Percentiles rank a stretch among this genome's conserved stretches.
These are phyloP conservation scores for Chaenodraco wilsoni DNA, from an alignment of 2,797 vertebrate genomes.

Conservation along the genomic window DNA sequence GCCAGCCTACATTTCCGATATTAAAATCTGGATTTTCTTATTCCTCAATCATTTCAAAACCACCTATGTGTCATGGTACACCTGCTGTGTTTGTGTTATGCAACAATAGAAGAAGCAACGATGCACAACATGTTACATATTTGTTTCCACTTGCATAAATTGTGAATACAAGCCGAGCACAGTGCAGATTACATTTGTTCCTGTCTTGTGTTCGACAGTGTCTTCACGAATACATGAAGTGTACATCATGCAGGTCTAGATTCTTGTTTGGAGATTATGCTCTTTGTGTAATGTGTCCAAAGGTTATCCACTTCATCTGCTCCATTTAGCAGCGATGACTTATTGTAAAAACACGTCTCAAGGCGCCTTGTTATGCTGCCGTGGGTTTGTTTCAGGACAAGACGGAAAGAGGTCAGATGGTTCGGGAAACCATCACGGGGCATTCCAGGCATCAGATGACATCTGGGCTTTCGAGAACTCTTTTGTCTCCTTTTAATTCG, in stretches of 20 bases:
- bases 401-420: conserved; percentile 35
- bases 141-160: conserved; percentile 20
- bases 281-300: background rate
- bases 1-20: too few relatives aligned
- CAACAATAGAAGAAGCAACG: background rate
- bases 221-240: background rate
- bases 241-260: background rate
- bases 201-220: background rate
- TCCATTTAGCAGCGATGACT: background rate
- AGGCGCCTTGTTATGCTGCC: conserved; percentile 7
- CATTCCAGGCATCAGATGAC: conserved; percentile 46
- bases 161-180: conserved; percentile 10
- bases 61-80: too few relatives aligned
- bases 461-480: conserved; percentile 39
- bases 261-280: background rate
- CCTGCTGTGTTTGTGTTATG: background rate
- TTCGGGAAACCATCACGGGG: conserved; percentile 44
- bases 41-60: too few relatives aligned
- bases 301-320: conserved; percentile 12
- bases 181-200: conserved; percentile 5
- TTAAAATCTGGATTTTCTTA: too few relatives aligned
- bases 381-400: conserved; percentile 43
- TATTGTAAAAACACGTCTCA: conserved; percentile 33
- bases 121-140: conserved; percentile 6
- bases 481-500: conserved; percentile 23